Evolutionary conservation across 2,797 vertebrate species (phyloP), one percentile per base, ranked within the genome.

Genomic region (Falco peregrinus): DNA sequence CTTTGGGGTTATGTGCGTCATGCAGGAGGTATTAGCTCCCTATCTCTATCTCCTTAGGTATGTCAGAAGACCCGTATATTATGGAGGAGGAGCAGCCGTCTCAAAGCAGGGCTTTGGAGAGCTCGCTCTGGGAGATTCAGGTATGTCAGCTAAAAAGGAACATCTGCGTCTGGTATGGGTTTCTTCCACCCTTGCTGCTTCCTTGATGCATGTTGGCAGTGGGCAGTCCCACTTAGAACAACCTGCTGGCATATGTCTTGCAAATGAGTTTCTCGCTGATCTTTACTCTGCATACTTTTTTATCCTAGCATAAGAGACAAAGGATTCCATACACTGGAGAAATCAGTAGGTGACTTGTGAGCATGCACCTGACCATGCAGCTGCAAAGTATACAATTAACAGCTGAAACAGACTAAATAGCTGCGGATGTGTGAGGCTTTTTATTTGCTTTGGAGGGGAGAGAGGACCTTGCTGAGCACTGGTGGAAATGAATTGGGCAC

Each of bases 111-210:
- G 99, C 99, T 64, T 95, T 99, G 95, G 99, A 99, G 88, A 99
- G 99, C 98, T 99, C 98, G 68, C 97, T 99, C 59, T 99, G 99
- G 99, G 99, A 99, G 96, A 97, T 99, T 14, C 98, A 99, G 98
- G 99, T 99, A 90, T 73, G 92, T 83, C 74, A 53, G 65, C 50
- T 53, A 14, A 68, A 39, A 87, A 54, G n/a, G 31, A 67, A 39
- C 39, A 56, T 50, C 61, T 77, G 45, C 4, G 0, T 39, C 19
- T 75, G 31, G 1, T n/a, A 0, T 26, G 63, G 28, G 10, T 71
- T 64, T 81, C 43, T 69, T 60, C 47, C 51, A 69, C 21, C 56
- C 33, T 41, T 80, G 82, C 71, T 8, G 5, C 78, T 57, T 65
- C 54, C 25, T 63, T 81, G 50, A 14, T 43, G 10, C 2, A 0